These are phyloP conservation scores for Pteronura brasiliensis DNA, from an alignment of 2,113 vertebrate species.

Conservation along the genomic window DNA sequence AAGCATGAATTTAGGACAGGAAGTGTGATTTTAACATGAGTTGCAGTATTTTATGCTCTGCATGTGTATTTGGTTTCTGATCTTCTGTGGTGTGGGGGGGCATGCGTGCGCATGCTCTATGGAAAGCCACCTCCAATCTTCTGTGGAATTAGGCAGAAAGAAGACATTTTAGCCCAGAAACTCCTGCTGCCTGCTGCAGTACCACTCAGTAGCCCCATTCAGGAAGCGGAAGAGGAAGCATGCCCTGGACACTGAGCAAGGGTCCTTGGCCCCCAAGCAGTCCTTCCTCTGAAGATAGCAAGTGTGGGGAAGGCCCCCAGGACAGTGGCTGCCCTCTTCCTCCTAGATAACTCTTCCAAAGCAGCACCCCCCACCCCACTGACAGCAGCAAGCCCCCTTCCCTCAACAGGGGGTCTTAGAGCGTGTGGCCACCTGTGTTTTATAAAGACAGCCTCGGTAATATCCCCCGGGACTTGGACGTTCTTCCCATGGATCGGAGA, in stretches of 20 bases:
- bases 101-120: fast-evolving
- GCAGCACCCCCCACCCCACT: background rate
- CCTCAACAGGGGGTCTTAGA: fast-evolving
- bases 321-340: no score
- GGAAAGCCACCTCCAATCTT: background rate
- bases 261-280: background rate
- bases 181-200: background rate
- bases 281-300: background rate
- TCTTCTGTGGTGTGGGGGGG: no score
- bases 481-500: background rate
- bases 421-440: background rate
- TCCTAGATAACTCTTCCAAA: background rate
- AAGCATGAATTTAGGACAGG: background rate
- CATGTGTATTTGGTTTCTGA: background rate
- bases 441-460: background rate
- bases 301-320: fast-evolving
- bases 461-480: background rate
- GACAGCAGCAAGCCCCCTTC: background rate
- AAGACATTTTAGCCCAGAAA: background rate
- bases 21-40: background rate
- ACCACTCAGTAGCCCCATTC: background rate
- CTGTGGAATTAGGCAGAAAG: background rate
- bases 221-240: background rate
- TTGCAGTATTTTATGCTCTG: background rate
- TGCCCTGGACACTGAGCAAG: fast-evolving